Base-by-base conservation (phyloP, 2,797 vertebrate genomes). In the Borostomias antarcticus region DNA sequence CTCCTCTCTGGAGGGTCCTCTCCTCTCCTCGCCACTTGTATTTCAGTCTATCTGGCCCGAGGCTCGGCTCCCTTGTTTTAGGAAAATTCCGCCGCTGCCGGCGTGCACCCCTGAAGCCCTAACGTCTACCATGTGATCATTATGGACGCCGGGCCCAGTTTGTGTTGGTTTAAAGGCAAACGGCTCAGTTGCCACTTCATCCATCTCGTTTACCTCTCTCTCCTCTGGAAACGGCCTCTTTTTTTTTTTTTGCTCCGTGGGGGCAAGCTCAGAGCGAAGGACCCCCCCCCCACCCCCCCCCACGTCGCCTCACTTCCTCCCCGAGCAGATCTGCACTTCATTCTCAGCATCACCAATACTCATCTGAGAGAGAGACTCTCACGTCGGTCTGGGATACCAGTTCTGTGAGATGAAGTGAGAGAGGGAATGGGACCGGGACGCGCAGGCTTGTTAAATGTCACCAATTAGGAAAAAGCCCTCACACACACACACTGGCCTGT, bases 121-220 rank as follows among this genome's bases (percentile, higher is more conserved):
- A 80, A 73, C 75, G 74, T 81, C 84, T 82, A 87, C 85, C 75
- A 83, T 79, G 81, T 75, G 78, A 88, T 86, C 84, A 64, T 85
- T 82, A 79, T 58, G 28, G 81, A 88, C 84, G 80, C 82, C 70
- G 70, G 79, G 80, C 86, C 85, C 85, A 80, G 77, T 86, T 89
- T 73, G 77, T 87, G 79, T 90, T 89, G 86, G 88, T 87, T 87
- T 88, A 81, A n/a, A 82, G 76, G 77, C 88, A 91, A 91, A 88
- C 85, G 86, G 75, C 83, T 88, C 84, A 83, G 68, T 82, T 78
- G 78, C 82, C 87, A 87, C 86, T 86, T 85, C 87, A 88, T 91
- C 81, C 83, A 81, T 89, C 85, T 80, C 82, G 69, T 80, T 84
- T 83, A 85, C 83, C 76, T 77, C 63, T 80, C 81, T 51, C 69